phyloP scores from a whole-genome alignment of 2,113 vertebrate species.

The Colinus virginianus region DNA sequence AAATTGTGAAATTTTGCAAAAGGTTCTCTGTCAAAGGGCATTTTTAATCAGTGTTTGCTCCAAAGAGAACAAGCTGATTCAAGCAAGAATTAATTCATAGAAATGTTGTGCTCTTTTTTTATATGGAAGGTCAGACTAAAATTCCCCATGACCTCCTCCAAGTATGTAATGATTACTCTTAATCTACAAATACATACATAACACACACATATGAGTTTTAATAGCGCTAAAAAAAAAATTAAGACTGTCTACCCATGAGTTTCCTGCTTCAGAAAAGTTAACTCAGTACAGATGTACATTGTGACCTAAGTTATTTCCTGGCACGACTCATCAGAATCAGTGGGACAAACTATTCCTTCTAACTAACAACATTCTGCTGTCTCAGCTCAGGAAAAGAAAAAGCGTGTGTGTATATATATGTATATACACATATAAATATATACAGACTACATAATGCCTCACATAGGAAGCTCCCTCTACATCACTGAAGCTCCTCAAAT shows the following conservation, averaged over 20 bases:
- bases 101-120: not conserved
- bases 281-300: not conserved
- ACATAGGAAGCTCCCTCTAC: not conserved
- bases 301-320: not conserved
- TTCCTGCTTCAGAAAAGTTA: not conserved
- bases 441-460: not conserved
- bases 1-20: not conserved
- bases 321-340: not conserved
- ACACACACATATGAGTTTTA: not conserved
- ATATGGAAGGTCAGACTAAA: slow-evolving; percentile 2
- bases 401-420: fast-evolving
- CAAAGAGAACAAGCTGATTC: not conserved
- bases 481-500: not conserved
- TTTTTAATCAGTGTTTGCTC: slow-evolving; percentile 36
- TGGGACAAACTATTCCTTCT: not conserved
- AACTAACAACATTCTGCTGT: not conserved
- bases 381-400: not conserved
- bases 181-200: slow-evolving; percentile 14
- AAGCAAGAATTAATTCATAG: slow-evolving; percentile 14
- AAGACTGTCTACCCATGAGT: not conserved
- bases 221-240: not conserved
- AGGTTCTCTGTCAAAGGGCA: not conserved
- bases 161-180: slow-evolving; percentile 39
- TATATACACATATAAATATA: not conserved
- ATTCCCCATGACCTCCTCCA: slow-evolving; percentile 22